Base-by-base conservation (phyloP, 2,888 invertebrate genomes). In the Malachius bipustulatus region DNA sequence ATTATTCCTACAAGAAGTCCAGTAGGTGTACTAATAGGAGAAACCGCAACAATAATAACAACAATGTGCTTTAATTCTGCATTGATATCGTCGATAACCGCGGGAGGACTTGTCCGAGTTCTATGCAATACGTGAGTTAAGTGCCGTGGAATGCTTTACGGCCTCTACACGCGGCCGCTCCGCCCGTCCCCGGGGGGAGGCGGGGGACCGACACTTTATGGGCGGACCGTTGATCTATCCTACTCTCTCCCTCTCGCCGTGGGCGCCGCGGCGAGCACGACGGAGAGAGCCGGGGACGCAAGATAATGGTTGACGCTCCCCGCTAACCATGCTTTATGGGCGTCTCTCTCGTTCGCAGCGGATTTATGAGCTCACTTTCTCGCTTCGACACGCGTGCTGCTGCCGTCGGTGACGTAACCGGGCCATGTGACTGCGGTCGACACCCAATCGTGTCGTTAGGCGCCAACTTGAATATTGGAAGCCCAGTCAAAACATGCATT, bases 271-370 rank as follows among this genome's bases (percentile, higher is more conserved):
- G 44, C 40, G 51, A 59, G 46, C 47, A 50, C 53, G 54, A 55
- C 46, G 47, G 51, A 44, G 39, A 37, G 41, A 40, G 47, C 47
- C 47, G 52, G 58, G 59, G 59, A 57, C 54, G 57, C 60, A 56
- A 60, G 62, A 63, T 64, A 64, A 64, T 64, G 64, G 64, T 63
- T 62, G 64, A 62, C 61, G 60, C 61, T 62, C 62, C 62, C 62
- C 62, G 60, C 63, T 61, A 63, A 62, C 60, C 62, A 62, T 64
- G 62, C 63, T 64, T 64, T 64, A 64, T 63, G 63, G 52, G 52
- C 58, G 57, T 62, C 63, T 62, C 63, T 63, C 62, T 62, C 61
- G 57, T 58, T 60, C 62, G 54, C 59, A 57, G 51, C 52, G 54
- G 54, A 63, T 63, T 63, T 63, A 63, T 60, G 62, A 56, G 59